phyloP scores from a whole-genome alignment of 2,888 invertebrate genomes.

The Pseudococcus longispinus region DNA sequence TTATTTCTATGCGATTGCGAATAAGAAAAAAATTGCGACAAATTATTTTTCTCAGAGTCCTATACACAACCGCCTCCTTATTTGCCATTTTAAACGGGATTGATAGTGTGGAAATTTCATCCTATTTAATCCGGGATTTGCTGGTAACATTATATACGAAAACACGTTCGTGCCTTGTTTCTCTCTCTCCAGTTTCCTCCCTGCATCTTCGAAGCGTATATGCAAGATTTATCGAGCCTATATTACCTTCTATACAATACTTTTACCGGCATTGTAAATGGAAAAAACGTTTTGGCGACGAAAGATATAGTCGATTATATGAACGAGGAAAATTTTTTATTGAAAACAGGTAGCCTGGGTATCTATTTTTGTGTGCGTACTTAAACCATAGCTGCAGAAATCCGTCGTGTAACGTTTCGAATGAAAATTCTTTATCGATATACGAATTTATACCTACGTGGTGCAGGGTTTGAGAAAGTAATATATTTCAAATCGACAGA shows the following conservation, averaged over 20 bases:
- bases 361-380: background rate
- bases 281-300: slow-evolving; percentile 28
- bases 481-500: background rate
- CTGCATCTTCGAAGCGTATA: background rate
- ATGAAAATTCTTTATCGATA: background rate
- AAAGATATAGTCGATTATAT: slow-evolving; percentile 28
- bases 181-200: background rate
- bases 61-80: background rate
- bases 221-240: background rate
- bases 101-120: slow-evolving; percentile 50
- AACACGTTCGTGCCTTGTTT: background rate
- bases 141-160: background rate
- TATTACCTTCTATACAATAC: background rate
- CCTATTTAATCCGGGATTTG: slow-evolving; percentile 20
- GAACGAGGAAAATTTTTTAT: slow-evolving; percentile 30
- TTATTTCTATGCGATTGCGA: background rate
- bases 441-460: too few species aligned
- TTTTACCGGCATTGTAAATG: background rate
- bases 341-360: background rate
- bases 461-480: background rate
- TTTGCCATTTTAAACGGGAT: background rate
- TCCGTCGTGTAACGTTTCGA: background rate
- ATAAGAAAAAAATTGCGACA: background rate
- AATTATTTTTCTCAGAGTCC: background rate
- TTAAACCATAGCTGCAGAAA: background rate